Conservation (phyloP, 2,888 invertebrate species). For the Ganaspis brasiliensis region DNA sequence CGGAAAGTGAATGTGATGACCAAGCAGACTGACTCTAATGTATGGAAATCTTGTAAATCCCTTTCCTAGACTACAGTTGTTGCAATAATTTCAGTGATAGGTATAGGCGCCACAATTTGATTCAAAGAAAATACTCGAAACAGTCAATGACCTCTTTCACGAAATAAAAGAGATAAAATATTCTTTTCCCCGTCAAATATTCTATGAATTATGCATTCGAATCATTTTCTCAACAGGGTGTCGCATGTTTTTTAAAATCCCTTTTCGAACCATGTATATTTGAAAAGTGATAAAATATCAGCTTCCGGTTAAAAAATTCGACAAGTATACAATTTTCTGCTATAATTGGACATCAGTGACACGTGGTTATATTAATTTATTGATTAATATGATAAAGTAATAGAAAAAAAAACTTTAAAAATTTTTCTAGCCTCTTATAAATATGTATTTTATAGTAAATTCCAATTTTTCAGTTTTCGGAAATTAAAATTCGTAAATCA, state of each 20-base stretch:
- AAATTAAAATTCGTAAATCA: no score
- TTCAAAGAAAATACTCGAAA: neutral
- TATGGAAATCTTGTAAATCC: slow-evolving; percentile 57
- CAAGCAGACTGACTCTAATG: slow-evolving; percentile 45
- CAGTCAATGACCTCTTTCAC: slow-evolving; percentile 18
- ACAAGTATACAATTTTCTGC: no score
- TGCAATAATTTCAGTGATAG: slow-evolving; percentile 11
- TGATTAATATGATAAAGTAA: no score
- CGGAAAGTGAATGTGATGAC: slow-evolving; percentile 10
- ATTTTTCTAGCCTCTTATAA: no score
- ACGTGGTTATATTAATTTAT: no score
- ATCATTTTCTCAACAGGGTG: neutral
- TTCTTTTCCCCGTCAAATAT: slow-evolving; percentile 41
- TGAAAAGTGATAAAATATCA: no score
- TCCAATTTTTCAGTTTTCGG: no score
- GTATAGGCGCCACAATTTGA: neutral
- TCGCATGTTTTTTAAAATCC: slow-evolving; percentile 7
- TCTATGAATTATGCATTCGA: slow-evolving; percentile 54
- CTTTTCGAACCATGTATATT: neutral
- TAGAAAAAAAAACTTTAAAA: no score
- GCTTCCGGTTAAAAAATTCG: no score
- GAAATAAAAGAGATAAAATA: slow-evolving; percentile 47
- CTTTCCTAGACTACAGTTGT: slow-evolving; percentile 20
- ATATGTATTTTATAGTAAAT: no score
- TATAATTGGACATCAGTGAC: no score